Conservation (phyloP, 2,797 vertebrate species). For the Fringilla coelebs region DNA sequence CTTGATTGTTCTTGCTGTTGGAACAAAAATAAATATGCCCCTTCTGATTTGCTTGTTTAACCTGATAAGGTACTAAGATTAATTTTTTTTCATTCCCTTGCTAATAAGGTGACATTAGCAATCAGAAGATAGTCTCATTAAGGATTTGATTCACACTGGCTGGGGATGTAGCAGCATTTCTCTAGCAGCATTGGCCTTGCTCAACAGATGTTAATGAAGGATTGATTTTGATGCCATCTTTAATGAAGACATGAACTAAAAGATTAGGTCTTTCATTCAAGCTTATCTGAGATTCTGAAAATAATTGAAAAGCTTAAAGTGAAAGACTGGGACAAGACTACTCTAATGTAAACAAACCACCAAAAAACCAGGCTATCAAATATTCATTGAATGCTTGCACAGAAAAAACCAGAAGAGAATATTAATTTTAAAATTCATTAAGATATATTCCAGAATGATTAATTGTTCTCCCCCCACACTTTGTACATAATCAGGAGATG, state of each 20-base stretch:
- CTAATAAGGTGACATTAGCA: slow-evolving; percentile 6
- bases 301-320: slow-evolving; percentile 31
- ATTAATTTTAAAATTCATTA: background rate
- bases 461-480: background rate
- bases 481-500: background rate
- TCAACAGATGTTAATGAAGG: slow-evolving; percentile 21
- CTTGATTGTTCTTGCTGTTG: background rate
- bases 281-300: slow-evolving; percentile 29
- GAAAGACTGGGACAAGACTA: background rate
- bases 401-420: background rate
- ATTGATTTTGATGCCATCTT: slow-evolving; percentile 28
- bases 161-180: background rate
- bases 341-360: background rate
- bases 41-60: slow-evolving; percentile 24
- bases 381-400: background rate
- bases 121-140: background rate
- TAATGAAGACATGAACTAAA: slow-evolving; percentile 10
- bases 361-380: background rate
- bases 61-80: background rate
- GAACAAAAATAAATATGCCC: background rate
- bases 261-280: slow-evolving; percentile 3
- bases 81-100: background rate
- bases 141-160: background rate
- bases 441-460: background rate
- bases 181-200: background rate